Conservation (phyloP, 2,888 invertebrate species). For the Drosophila antonietae region DNA sequence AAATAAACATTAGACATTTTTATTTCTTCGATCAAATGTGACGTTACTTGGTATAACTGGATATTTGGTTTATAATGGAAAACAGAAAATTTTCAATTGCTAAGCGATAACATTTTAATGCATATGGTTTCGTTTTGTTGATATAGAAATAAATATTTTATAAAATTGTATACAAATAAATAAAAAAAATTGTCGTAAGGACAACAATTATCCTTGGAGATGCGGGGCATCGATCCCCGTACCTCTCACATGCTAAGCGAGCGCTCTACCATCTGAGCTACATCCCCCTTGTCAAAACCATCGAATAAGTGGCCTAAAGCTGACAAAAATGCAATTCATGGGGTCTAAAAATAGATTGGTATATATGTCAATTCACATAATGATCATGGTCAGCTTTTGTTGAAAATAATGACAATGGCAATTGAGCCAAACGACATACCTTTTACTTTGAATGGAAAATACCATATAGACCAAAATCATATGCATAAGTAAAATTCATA, state of each 20-base stretch:
- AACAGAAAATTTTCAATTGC: no score
- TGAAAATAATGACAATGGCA: background rate
- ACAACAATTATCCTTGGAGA: constrained; percentile 66
- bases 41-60: no score
- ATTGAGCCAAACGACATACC: constrained; percentile 11
- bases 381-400: constrained; percentile 13
- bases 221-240: constrained; percentile 85
- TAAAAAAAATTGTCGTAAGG: no score
- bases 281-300: constrained; percentile 60
- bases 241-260: constrained; percentile 85
- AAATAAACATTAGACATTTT: background rate
- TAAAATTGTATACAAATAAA: no score
- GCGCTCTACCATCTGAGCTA: constrained; percentile 85
- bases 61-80: no score
- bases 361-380: constrained; percentile 10
- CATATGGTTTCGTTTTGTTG: no score
- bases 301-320: constrained; percentile 5
- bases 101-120: no score
- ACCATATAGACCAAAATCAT: background rate
- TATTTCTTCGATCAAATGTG: no score
- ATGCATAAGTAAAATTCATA: no score
- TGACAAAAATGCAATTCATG: background rate
- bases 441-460: background rate
- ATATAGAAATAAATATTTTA: no score
- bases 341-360: constrained; percentile 11